phyloP scores from a whole-genome alignment of 2,888 invertebrate species.

The Drosophila nr. fundita region DNA sequence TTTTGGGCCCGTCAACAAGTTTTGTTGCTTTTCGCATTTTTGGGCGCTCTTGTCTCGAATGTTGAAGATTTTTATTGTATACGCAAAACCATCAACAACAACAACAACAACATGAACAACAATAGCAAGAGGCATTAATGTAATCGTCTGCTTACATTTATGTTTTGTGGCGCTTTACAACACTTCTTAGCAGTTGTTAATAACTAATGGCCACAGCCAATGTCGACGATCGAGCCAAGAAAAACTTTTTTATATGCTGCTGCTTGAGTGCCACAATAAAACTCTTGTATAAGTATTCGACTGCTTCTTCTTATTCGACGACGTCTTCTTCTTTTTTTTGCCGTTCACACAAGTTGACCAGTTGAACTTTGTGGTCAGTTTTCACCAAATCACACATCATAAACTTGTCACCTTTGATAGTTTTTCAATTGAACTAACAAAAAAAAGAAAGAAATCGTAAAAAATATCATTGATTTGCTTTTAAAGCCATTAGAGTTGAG shows the following conservation, averaged over 20 bases:
- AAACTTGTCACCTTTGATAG: conserved; percentile 47
- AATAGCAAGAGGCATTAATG: conserved; percentile 1
- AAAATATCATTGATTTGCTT: conserved; percentile 8
- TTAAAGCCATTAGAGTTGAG: neutral
- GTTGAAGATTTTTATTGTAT: conserved; percentile 36
- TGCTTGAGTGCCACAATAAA: conserved; percentile 48
- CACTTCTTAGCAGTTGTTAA: conserved; percentile 41
- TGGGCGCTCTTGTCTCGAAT: conserved; percentile 19
- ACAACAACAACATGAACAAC: conserved; percentile 18
- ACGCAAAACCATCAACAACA: conserved; percentile 5
- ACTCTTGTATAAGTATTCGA: conserved; percentile 32
- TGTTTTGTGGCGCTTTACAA: conserved; percentile 25
- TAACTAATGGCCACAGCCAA: conserved; percentile 33
- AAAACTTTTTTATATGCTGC: conserved; percentile 29
- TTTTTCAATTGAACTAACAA: conserved; percentile 10
- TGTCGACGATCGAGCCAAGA: conserved; percentile 19
- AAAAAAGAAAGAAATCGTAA: neutral
- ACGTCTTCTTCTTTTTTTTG: neutral
- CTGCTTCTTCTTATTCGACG: neutral
- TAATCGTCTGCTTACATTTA: conserved; percentile 30
- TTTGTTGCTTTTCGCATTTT: conserved; percentile 17
- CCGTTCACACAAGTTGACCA: conserved; percentile 8
- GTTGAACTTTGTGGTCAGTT: conserved; percentile 19
- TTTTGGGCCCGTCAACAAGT: conserved; percentile 41
- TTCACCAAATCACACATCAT: conserved; percentile 17